These are phyloP conservation scores for Resseliella maxima DNA, from an alignment of 2,888 invertebrate genomes.

Conservation along the genomic window DNA sequence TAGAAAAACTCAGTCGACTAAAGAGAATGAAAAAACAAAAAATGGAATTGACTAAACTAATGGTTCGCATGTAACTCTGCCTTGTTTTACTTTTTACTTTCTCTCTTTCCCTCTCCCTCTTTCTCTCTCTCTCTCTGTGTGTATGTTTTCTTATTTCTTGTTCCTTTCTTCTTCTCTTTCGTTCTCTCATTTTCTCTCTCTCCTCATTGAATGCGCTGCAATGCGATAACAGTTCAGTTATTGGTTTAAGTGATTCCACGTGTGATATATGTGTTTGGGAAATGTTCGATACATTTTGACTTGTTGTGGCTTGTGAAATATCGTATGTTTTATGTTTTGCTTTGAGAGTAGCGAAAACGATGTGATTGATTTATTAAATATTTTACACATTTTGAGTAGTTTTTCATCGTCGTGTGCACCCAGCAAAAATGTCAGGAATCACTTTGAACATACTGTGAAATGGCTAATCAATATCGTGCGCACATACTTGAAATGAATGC, in stretches of 20 bases:
- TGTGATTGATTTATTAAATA: constrained; percentile 54
- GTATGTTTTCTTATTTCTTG: background rate
- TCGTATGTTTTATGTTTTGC: background rate
- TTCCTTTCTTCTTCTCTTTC: background rate
- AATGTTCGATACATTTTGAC: constrained; percentile 35
- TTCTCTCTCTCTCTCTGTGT: background rate
- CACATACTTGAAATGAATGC: background rate
- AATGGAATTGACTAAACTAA: constrained; percentile 36
- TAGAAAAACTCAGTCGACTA: background rate
- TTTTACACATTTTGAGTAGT: constrained; percentile 37
- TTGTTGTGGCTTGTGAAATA: constrained; percentile 45
- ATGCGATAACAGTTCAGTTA: background rate
- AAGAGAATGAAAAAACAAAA: background rate
- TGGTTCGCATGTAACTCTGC: constrained; percentile 8
- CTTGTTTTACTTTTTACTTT: background rate
- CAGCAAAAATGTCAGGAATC: background rate
- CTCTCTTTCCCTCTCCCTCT: background rate
- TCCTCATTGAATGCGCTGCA: background rate
- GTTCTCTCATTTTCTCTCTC: background rate
- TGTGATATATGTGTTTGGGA: constrained; percentile 47
- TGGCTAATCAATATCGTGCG: background rate
- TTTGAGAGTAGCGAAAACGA: constrained; percentile 3
- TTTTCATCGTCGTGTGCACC: background rate
- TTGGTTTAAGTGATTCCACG: constrained; percentile 55
- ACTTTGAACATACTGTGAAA: background rate